These are phyloP conservation scores for Mustelus asterias DNA, from an alignment of 2,113 vertebrate genomes.

Conservation along the genomic window DNA sequence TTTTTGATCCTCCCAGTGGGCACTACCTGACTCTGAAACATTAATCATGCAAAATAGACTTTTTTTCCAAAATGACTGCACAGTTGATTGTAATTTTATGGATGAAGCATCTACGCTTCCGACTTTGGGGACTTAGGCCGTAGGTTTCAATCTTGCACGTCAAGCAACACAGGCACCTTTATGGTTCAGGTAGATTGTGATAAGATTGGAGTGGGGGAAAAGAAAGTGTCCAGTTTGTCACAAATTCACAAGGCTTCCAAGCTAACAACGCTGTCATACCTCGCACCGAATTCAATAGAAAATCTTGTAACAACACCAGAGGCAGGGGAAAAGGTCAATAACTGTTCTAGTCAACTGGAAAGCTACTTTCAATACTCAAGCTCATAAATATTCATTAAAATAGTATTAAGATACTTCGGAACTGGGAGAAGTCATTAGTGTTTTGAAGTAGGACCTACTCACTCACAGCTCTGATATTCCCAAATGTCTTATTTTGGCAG, in stretches of 20 bases:
- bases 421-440: neutral
- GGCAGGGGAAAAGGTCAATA: neutral
- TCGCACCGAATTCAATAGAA: neutral
- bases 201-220: neutral
- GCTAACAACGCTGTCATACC: neutral
- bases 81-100: neutral
- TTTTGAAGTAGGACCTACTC: neutral
- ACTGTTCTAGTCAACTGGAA: neutral
- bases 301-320: neutral
- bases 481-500: neutral
- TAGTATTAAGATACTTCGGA: neutral
- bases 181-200: neutral
- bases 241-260: neutral
- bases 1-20: neutral
- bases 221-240: neutral
- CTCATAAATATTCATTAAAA: conserved; percentile 12
- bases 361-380: conserved; percentile 23
- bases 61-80: neutral
- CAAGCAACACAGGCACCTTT: neutral
- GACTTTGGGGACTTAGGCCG: neutral
- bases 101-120: neutral
- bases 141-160: neutral
- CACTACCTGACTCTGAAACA: neutral
- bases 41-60: neutral
- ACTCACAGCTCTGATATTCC: neutral